Base-by-base conservation (phyloP, 2,113 vertebrate genomes). In the Thamnaconus septentrionalis region DNA sequence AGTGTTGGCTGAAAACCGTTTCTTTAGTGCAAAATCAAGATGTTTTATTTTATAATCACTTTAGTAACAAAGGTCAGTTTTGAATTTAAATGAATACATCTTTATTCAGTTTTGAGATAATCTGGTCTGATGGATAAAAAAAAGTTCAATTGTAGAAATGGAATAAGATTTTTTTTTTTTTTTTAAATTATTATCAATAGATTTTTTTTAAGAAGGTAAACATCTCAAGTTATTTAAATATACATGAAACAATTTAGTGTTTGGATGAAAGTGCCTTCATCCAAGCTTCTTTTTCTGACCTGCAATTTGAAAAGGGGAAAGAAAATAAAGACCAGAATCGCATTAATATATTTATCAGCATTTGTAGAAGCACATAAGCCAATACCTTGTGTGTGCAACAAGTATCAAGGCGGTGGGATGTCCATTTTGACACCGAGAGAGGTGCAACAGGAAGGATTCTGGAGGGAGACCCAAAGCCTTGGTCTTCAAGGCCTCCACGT, bases 361-460 rank as follows among this genome's bases (percentile, higher is more conserved):
- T 1, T 43, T 10, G 4, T 45, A 51, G 1, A 3, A 41, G 3
- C 6, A 43, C 0, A 1, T 45, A 9, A 3, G 0, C 4, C 45
- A 41, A 68, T 75, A 92, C 92, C 78, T 75, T 53, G 83, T 87
- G 45, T 62, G 5, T 39, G 93, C 63, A 47, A 80, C 73, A 0
- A 94, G 78, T 72, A 93, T 71, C 47, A 91, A 46, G 7, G 84
- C 85, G 0, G 81, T 82, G 1, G 79, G 70, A 7, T 60, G 65
- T 43, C 84, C 78, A 0, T 41, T 69, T n/a, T 87, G 84, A 66
- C 85, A 91, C 8, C 73, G 71, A 4, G 86, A 79, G 5, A 94
- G 81, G 51, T 53, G 85, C 0, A 94, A 78, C 60, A 91, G 54
- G 66, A 94, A 91, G 46, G 86, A 85, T 4, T 89, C 60, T 4